These are phyloP conservation scores for Mormoops blainvillei DNA, from an alignment of 2,113 vertebrate species.

Conservation along the genomic window DNA sequence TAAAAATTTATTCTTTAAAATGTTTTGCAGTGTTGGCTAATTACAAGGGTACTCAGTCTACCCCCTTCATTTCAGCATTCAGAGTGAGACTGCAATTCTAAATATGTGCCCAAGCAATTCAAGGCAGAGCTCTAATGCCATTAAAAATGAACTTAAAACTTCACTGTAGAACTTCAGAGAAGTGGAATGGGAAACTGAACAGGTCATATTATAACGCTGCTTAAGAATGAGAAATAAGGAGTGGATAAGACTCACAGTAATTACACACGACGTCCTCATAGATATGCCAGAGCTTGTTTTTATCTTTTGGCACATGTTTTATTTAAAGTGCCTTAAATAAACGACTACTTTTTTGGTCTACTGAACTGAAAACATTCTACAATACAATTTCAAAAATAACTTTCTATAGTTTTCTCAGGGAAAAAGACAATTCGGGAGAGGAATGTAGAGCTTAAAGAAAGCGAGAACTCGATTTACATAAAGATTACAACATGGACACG, in stretches of 20 bases:
- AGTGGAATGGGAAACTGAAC: not conserved
- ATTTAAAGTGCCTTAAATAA: conserved; percentile 49
- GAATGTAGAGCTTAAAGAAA: conserved; percentile 1
- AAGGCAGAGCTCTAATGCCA: not conserved
- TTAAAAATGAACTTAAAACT: conserved; percentile 26
- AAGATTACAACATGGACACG: not conserved
- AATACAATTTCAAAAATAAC: conserved; percentile 54
- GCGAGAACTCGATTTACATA: not conserved
- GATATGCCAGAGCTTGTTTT: not conserved
- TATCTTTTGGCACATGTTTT: conserved; percentile 26
- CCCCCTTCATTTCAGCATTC: not conserved
- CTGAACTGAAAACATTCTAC: conserved; percentile 54
- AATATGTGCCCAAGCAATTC: not conserved
- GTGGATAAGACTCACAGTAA: not conserved
- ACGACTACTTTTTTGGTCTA: conserved; percentile 38
- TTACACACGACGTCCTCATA: not conserved
- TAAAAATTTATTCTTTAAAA: conserved; percentile 1
- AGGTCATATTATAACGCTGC: not conserved
- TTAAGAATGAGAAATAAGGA: not conserved
- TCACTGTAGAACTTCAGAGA: not conserved
- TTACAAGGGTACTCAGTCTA: not conserved
- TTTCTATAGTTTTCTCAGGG: not conserved
- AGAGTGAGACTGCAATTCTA: not conserved
- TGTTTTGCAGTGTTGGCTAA: not conserved
- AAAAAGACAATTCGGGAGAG: not conserved